phyloP scores from a whole-genome alignment of 2,888 invertebrate species.

The Eristalis pertinax region DNA sequence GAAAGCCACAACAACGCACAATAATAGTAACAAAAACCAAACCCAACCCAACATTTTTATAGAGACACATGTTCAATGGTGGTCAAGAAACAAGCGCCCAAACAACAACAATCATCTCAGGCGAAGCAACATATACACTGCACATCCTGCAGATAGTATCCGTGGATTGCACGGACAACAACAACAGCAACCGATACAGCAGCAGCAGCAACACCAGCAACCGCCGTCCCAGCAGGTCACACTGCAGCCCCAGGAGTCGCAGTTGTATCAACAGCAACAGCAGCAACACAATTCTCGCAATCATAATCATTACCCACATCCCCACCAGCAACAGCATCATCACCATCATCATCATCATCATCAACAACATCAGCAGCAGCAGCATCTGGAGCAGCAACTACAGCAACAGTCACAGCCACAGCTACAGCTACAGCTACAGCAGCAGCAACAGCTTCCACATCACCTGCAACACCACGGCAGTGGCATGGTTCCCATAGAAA shows the following conservation, averaged over 20 bases:
- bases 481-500: constrained; percentile 72
- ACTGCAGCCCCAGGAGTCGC: constrained; percentile 66
- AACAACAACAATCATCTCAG: constrained; percentile 80
- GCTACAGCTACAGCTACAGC: constrained; percentile 69
- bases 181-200: constrained; percentile 56
- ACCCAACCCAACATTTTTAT: constrained; percentile 69
- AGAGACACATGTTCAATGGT: constrained; percentile 82
- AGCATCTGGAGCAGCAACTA: constrained; percentile 74
- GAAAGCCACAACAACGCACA: constrained; percentile 66
- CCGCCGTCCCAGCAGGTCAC: constrained; percentile 40
- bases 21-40: constrained; percentile 65
- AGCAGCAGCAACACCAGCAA: constrained; percentile 59
- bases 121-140: constrained; percentile 80
- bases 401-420: constrained; percentile 67
- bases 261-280: constrained; percentile 73
- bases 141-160: constrained; percentile 81
- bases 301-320: constrained; percentile 69
- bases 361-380: constrained; percentile 75
- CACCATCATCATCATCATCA: constrained; percentile 78
- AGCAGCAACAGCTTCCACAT: constrained; percentile 51
- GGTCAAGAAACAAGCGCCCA: constrained; percentile 81
- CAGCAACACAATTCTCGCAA: constrained; percentile 74
- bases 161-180: constrained; percentile 77
- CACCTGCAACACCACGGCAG: constrained; percentile 61
- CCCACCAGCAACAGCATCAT: constrained; percentile 74